Evolutionary conservation across 2,888 invertebrate genomes (phyloP), one percentile per base, ranked within the genome.

Genomic region (Hirtodrosophila alboralis): DNA sequence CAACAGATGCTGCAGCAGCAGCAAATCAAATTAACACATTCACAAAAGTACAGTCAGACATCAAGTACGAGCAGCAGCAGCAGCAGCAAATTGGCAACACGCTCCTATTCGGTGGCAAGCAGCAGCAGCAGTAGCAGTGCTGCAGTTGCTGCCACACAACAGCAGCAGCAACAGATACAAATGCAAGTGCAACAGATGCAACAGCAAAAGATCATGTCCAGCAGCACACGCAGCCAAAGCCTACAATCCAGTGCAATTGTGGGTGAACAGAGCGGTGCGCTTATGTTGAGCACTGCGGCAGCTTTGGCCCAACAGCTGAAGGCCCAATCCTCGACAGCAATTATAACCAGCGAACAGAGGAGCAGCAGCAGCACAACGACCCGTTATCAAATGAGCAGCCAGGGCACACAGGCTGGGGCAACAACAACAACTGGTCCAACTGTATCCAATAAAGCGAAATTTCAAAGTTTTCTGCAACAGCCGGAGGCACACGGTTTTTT

Each of bases 281-380:
- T 68, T n/a, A 40, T 74, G 30, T 31, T 75, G 52, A 59, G 72
- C 68, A 47, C 73, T 0, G 64, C 84, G 2, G 74, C 72, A 1
- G 78, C 87, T 0, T 90, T 93, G 71, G 92, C 93, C 87, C 92
- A 89, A 44, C 91, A 90, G 59, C 59, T 90, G 18, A 90, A 90
- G 62, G 90, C 90, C 0, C 89, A 90, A 54, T 91, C 91, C 1
- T 90, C 89, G 52, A 88, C 89, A 8, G 89, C 90, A 41, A 89
- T 90, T 43, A 83, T 89, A 5, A 87, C 87, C 41, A 84, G 83
- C 41, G 88, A 90, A 54, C 88, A 89, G 47, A 75, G 90, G 8
- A 78, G 83, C 48, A 75, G 73, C 52, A 66, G 54, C 41, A 78
- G 68, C 28, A 71, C n/a, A n/a, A n/a, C n/a, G n/a, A n/a, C n/a